These are phyloP conservation scores for Salvelinus sp. DNA, from an alignment of 2,113 vertebrate genomes.

Conservation along the genomic window DNA sequence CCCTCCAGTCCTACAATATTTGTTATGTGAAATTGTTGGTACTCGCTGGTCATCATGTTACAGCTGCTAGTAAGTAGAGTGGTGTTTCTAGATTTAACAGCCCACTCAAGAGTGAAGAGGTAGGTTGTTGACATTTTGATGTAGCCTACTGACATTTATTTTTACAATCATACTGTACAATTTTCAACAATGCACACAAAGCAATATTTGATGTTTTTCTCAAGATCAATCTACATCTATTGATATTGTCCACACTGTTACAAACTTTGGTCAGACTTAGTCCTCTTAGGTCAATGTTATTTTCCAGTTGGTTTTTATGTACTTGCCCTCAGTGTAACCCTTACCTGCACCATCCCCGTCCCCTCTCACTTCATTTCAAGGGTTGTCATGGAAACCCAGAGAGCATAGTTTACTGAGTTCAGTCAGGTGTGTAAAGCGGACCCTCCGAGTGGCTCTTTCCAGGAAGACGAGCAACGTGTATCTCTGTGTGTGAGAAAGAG, in stretches of 20 bases:
- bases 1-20: background rate
- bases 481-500: constrained; percentile 32
- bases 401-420: constrained; percentile 46
- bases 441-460: constrained; percentile 46
- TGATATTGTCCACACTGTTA: background rate
- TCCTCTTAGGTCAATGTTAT: background rate
- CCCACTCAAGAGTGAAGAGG: background rate
- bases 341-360: background rate
- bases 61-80: background rate
- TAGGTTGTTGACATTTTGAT: background rate
- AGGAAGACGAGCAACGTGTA: constrained; percentile 31
- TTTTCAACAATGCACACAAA: background rate
- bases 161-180: background rate
- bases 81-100: background rate
- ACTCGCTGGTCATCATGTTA: background rate
- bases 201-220: background rate
- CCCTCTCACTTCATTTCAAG: constrained; percentile 26
- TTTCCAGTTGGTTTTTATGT: background rate
- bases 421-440: constrained; percentile 51
- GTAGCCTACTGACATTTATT: background rate
- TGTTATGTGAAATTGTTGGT: background rate
- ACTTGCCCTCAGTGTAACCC: background rate
- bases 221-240: background rate
- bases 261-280: background rate
- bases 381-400: constrained; percentile 56